Conservation (phyloP, 2,113 vertebrate species). For the Phoxinus phoxinus region DNA sequence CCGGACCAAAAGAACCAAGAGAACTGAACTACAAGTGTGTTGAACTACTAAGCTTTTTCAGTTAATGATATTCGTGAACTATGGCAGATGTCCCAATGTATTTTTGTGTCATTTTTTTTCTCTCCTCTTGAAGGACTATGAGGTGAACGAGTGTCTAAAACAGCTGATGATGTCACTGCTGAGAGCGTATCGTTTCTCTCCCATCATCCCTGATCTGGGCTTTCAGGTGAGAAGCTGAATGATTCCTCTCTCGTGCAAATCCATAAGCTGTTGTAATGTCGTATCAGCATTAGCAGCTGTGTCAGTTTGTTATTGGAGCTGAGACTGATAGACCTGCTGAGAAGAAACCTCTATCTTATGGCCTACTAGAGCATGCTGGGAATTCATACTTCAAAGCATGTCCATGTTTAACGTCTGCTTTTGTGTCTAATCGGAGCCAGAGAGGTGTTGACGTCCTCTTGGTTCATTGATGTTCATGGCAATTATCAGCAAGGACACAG, state of each 20-base stretch:
- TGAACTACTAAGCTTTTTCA: not conserved
- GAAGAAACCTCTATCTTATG: not conserved
- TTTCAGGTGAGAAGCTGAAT: slow-evolving; percentile 82
- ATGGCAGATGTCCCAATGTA: too few species aligned
- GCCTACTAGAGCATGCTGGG: not conserved
- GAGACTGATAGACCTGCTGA: not conserved
- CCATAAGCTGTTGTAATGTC: not conserved
- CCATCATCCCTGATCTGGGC: slow-evolving; percentile 94
- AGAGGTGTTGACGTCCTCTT: not conserved
- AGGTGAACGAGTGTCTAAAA: slow-evolving; percentile 94
- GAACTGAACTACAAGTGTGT: too few species aligned
- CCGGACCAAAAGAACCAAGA: too few species aligned
- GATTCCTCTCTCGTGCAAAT: not conserved
- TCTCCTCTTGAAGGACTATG: slow-evolving; percentile 83
- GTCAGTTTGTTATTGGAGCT: not conserved
- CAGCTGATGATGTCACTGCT: slow-evolving; percentile 97
- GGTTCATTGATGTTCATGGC: not conserved
- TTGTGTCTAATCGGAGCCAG: not conserved
- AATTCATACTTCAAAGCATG: slow-evolving; percentile 1
- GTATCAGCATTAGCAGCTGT: not conserved
- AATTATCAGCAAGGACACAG: not conserved
- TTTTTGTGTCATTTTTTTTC: not conserved
- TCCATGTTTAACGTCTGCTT: not conserved
- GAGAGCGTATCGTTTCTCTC: slow-evolving; percentile 94
- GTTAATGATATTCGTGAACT: not conserved